Conservation (phyloP, 2,888 invertebrate species). For the Parochlus steinenii region DNA sequence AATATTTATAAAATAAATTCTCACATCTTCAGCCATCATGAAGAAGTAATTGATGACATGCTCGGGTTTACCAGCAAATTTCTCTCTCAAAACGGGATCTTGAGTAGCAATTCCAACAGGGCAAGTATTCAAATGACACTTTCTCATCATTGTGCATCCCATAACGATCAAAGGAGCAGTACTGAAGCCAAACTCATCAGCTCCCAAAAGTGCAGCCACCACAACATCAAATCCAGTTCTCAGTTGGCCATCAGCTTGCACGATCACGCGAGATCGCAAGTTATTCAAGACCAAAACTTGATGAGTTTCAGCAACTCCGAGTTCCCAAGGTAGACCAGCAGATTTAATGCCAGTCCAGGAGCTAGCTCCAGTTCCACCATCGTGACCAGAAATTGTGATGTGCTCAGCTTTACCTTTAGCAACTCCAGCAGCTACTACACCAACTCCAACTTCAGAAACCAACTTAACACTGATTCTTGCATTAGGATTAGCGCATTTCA, state of each 20-base stretch:
- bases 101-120: conserved; percentile 99
- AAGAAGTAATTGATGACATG: conserved; percentile 96
- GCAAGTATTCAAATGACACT: conserved; percentile 97
- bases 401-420: conserved; percentile 98
- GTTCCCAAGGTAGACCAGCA: conserved; percentile 96
- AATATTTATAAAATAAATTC: conserved; percentile 13
- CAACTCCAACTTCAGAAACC: conserved; percentile 97
- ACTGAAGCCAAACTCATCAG: conserved; percentile 97
- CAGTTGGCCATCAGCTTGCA: conserved; percentile 94
- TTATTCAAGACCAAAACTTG: conserved; percentile 91
- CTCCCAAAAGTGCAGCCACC: conserved; percentile 88
- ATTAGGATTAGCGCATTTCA: conserved; percentile 91
- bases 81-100: conserved; percentile 85
- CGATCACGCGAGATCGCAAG: conserved; percentile 73
- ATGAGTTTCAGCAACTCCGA: conserved; percentile 96
- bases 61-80: conserved; percentile 95
- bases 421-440: conserved; percentile 97
- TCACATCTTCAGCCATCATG: conserved; percentile 91
- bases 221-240: conserved; percentile 92
- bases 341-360: conserved; percentile 99
- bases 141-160: conserved; percentile 99
- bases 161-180: conserved; percentile 95
- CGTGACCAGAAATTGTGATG: conserved; percentile 96
- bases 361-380: conserved; percentile 97
- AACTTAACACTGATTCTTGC: conserved; percentile 95